Conservation (phyloP, 2,888 invertebrate genomes). For the Teleogryllus oceanicus region DNA sequence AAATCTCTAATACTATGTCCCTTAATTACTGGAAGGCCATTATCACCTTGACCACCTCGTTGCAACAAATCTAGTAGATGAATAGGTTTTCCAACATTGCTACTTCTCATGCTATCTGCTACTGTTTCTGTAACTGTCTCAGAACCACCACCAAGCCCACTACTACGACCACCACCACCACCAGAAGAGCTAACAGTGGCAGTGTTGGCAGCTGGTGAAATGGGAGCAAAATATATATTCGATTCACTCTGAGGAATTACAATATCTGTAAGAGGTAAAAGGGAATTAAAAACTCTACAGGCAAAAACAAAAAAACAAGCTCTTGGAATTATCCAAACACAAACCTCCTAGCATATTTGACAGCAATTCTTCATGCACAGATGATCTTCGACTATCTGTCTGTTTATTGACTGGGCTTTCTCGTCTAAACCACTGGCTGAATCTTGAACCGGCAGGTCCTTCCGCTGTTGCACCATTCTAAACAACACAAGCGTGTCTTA, state of each 20-base stretch:
- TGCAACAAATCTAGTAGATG: conserved; percentile 68
- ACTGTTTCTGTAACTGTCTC: conserved; percentile 12
- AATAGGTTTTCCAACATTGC: conserved; percentile 46
- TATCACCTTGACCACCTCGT: conserved; percentile 48
- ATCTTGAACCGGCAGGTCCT: conserved; percentile 52
- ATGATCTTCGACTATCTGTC: conserved; percentile 53
- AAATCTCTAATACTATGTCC: conserved; percentile 46
- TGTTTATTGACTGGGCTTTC: conserved; percentile 56
- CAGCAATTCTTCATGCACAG: conserved; percentile 59
- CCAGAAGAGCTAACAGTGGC: conserved; percentile 45
- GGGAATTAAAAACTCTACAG: neutral
- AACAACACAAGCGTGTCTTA: conserved; percentile 35
- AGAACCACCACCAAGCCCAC: neutral
- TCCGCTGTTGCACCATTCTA: conserved; percentile 63
- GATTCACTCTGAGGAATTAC: conserved; percentile 48
- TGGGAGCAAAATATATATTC: conserved; percentile 66
- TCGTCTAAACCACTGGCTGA: conserved; percentile 65
- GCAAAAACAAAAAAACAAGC: neutral
- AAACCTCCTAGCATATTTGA: conserved; percentile 64
- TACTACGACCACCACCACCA: conserved; percentile 19
- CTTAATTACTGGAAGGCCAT: conserved; percentile 32
- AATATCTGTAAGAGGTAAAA: conserved; percentile 38
- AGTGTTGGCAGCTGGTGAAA: conserved; percentile 56
- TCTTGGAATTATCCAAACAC: too few species aligned
- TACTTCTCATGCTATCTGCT: neutral